These are phyloP conservation scores for Caenorhabditis zanzibari DNA, from an alignment of 2,888 invertebrate species.

Conservation along the genomic window DNA sequence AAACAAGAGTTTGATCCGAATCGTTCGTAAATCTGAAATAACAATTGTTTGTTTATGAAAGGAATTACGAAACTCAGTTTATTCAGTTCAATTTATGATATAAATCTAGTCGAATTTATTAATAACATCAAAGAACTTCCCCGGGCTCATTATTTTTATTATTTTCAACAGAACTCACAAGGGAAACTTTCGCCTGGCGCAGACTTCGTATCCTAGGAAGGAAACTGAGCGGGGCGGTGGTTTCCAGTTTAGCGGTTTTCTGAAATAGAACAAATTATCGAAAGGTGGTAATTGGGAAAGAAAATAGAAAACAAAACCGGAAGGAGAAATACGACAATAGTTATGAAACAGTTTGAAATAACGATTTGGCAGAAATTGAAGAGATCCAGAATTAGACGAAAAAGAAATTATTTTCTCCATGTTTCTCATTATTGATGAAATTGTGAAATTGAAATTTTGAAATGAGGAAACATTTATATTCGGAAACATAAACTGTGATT, in stretches of 20 bases:
- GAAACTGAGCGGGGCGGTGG: conserved; percentile 54
- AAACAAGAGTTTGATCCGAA: conserved; percentile 42
- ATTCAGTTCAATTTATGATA: conserved; percentile 28
- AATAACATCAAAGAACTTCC: too few species aligned
- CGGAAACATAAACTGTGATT: neutral
- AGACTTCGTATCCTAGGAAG: conserved; percentile 56
- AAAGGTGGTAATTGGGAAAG: conserved; percentile 31
- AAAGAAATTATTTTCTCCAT: conserved; percentile 35
- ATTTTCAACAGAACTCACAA: conserved; percentile 26
- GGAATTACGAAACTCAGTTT: neutral
- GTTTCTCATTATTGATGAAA: neutral
- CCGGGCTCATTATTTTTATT: too few species aligned
- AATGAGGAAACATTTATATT: neutral
- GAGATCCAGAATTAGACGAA: conserved; percentile 14
- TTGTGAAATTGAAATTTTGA: neutral
- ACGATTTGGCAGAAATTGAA: conserved; percentile 2
- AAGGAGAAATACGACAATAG: conserved; percentile 24
- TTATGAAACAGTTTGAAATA: conserved; percentile 20
- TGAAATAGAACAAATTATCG: conserved; percentile 42
- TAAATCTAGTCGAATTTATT: neutral
- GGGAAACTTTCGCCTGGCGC: conserved; percentile 46
- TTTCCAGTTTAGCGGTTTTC: conserved; percentile 53
- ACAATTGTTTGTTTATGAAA: conserved; percentile 12
- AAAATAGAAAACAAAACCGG: conserved; percentile 1
- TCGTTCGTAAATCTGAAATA: conserved; percentile 54